Base-by-base conservation (phyloP, 2,888 invertebrate species). In the Mantis religiosa region DNA sequence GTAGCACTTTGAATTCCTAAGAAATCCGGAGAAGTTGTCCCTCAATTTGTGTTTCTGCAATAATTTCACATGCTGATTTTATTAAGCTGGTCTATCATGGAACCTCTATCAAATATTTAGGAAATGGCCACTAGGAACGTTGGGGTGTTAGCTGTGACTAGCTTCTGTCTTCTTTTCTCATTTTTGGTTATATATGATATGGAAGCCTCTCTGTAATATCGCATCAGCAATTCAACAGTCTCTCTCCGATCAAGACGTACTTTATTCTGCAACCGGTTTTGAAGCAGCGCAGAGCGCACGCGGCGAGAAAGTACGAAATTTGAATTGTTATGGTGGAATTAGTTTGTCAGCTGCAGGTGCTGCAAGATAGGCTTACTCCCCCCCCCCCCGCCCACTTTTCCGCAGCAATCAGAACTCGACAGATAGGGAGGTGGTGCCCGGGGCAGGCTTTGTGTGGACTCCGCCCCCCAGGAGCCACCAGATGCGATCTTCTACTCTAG, bases 301-400 rank as follows among this genome's bases (percentile, higher is more conserved):
- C n/a, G 34, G 30, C 15, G 82, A 85, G 87, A 82, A 87, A 87
- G 87, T 87, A 87, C 82, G 87, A 87, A 87, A 87, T 87, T 87
- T 87, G 87, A 87, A 87, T 87, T 87, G 87, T 87, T 87, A 87
- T 87, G 89, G 71, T 84, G 89, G 89, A 89, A 89, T 89, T 87
- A 89, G 89, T 87, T 89, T 89, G 89, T 89, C 89, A 89, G 86
- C 86, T 89, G 89, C 89, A 89, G 83, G 89, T 87, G 89, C 82
- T 41, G 88, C 54, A 54, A 20, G 54, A 54, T 54, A 54, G 54
- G 54, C 41, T 87, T 81, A 34, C 87, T 14, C 82, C 34, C 9
- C 30, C 87, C 41, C 47, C 85, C n/a, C 27, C 15, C n/a, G n/a
- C n/a, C n/a, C 47, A 12, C 85, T 34, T 41, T 82, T 82, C 34